Base-by-base conservation (phyloP, 2,888 invertebrate genomes). In the Apamea anceps region DNA sequence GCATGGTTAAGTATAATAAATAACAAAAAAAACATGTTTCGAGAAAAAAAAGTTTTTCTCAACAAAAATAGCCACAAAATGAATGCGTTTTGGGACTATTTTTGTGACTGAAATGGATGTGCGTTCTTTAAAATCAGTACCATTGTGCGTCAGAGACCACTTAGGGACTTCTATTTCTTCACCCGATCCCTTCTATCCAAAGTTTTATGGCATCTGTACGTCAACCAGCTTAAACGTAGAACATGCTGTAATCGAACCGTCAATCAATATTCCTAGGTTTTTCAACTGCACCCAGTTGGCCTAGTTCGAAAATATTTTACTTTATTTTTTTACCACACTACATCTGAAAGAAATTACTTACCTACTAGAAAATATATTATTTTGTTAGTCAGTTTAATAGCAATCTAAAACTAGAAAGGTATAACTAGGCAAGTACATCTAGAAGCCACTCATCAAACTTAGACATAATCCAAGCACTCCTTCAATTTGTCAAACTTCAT, bases 401-500 rank as follows among this genome's bases (percentile, higher is more conserved):
- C 4, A 75, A 65, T 62, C 48, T 51, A 42, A 25, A 72, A 62
- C 48, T 15, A 60, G 6, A 32, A 18, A 32, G 28, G 21, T 72
- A 15, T 42, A 67, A 28, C 28, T 45, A 68, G 45, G 1, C 28
- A 65, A 80, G 7, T 65, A 65, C 54, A 37, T 48, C 25, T 18
- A 37, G 73, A 72, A 37, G 32, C 48, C 67, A 57, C 68, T 75
- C 72, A 72, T 87, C 73, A 84, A 73, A 84, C 75, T 75, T 54
- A 25, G 45, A 70, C 70, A 71, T 75, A 75, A 72, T 80, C 37
- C 37, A 63, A 62, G 54, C 37, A 63, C 80, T 62, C 57, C 65
- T 80, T 62, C 60, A 81, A 81, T 82, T 82, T 68, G 70, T 75
- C 72, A 79, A 82, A 85, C 68, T 88, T 79, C 66, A 72, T 76